Evolutionary conservation across 2,888 invertebrate species (phyloP), one percentile per base, ranked within the genome.

Genomic region (Drosophila siamana): DNA sequence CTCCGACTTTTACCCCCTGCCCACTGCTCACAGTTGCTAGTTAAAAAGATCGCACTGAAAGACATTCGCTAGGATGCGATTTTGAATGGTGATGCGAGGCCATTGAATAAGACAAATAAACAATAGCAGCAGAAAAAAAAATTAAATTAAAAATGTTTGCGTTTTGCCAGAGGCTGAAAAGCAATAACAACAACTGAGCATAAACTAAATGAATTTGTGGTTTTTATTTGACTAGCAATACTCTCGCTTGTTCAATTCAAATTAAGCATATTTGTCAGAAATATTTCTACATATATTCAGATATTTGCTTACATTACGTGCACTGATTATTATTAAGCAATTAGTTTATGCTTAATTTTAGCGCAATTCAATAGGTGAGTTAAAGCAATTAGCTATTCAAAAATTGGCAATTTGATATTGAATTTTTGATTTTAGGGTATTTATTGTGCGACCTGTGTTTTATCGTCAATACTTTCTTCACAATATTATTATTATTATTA

Each of bases 11-110:
- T 33, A 11, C 33, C 33, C n/a, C 33, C n/a, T 5, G 4, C 26
- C 26, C 46, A n/a, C 22, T 43, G 22, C 43, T 6, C 33, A 16
- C 8, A 28, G 11, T 24, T 22, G n/a, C 24, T 24, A 36, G 33
- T 26, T 54, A 22, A 64, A 43, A 38, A 50, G 15, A 43, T 8
- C 2, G 15, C 11, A 7, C 5, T 26, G 36, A 52, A 54, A 57
- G 63, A 54, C 63, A 69, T 69, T 47, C 52, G 38, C 7, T 8
- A 2, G 47, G 13, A 44, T 54, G 61, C 65, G 68, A 55, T 62
- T 69, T 63, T 65, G 52, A 57, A 73, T 69, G 73, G 47, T 63
- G 43, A 60, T 51, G 48, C 69, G 56, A 73, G 73, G 73, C 56
- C 73, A 77, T 69, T 46, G 50, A 54, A 26, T 55, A 26, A 51